Percentiles rank a stretch among this genome's conserved stretches.
phyloP scores from a whole-genome alignment of 2,888 invertebrate species.

The Papilio protenor region DNA sequence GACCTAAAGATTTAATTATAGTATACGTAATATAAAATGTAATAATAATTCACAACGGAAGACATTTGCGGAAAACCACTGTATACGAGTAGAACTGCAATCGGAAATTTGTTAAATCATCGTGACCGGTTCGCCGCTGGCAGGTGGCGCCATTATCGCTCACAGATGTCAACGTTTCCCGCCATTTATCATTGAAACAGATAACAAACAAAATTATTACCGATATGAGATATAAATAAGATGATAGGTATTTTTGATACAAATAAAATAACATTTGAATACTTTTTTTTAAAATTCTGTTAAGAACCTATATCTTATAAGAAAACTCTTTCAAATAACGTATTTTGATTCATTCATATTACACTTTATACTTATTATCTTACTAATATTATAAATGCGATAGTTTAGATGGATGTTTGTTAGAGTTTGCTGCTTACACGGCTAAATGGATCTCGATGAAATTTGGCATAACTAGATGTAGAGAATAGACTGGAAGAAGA shows the following conservation, averaged over 20 bases:
- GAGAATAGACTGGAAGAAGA: too few relatives aligned
- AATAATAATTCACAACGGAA: constrained; percentile 32
- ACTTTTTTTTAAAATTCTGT: background rate
- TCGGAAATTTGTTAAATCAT: constrained; percentile 35
- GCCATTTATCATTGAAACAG: constrained; percentile 15
- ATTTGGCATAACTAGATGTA: too few relatives aligned
- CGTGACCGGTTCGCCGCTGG: constrained; percentile 23
- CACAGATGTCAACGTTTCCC: constrained; percentile 21
- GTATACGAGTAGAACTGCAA: constrained; percentile 32
- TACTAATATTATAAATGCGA: too few relatives aligned
- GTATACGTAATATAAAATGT: constrained; percentile 1
- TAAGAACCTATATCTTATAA: background rate
- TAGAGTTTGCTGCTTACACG: too few relatives aligned
- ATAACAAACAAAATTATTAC: constrained; percentile 29
- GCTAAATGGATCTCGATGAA: too few relatives aligned
- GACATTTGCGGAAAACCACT: constrained; percentile 41
- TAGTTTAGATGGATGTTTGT: too few relatives aligned
- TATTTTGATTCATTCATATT: too few relatives aligned
- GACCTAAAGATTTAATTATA: constrained; percentile 30
- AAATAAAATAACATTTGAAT: background rate
- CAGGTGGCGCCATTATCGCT: constrained; percentile 31
- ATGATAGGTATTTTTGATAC: background rate
- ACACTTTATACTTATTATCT: too few relatives aligned
- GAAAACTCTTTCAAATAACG: background rate
- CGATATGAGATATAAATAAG: background rate